Base-by-base conservation (phyloP, 2,797 vertebrate species). In the Coilia nasus region DNA sequence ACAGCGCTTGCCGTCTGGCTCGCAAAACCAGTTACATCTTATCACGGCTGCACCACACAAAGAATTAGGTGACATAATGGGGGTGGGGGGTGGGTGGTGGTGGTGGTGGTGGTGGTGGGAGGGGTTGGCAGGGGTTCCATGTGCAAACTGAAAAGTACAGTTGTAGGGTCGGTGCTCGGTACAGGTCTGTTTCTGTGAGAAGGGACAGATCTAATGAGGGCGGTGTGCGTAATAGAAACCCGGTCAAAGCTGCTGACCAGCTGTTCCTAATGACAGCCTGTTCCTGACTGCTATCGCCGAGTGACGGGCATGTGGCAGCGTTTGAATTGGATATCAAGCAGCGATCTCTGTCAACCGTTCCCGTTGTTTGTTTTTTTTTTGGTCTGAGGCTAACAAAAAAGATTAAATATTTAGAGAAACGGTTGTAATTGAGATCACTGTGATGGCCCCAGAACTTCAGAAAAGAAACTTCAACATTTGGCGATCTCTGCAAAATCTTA, bases 181-280 rank as follows among this genome's bases (percentile, higher is more conserved):
- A 31, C 35, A 14, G 35, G 0, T 78, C 31, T 78, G 35, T 41
- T 78, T 21, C 17, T 35, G 41, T 78, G 15, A 41, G 21, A 78
- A 71, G 28, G 71, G 71, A 2, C 71, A 41, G 71, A 44, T 78
- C 71, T 78, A 78, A 78, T 44, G 71, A 78, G 71, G 71, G 19
- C 71, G 44, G 50, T 54, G 15, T 19, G 31, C 44, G 71, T 78
- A 78, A 78, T 78, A 78, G 35, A 78, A 78, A 41, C 35, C 28
- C 1, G 14, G 25, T 31, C 15, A 78, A 44, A 41, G 71, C 71
- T 44, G 23, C 35, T 41, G 17, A 78, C 15, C 71, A 78, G 71
- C 71, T 78, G 71, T 44, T 78, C 17, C 35, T 78, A 78, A 78
- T 41, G 71, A 78, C 71, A 78, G 71, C 17, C 35, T 75, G 67